Percentiles rank a stretch among this genome's conserved stretches.
Conservation (phyloP, 2,888 invertebrate species). For the Acanthopleura granulata region DNA sequence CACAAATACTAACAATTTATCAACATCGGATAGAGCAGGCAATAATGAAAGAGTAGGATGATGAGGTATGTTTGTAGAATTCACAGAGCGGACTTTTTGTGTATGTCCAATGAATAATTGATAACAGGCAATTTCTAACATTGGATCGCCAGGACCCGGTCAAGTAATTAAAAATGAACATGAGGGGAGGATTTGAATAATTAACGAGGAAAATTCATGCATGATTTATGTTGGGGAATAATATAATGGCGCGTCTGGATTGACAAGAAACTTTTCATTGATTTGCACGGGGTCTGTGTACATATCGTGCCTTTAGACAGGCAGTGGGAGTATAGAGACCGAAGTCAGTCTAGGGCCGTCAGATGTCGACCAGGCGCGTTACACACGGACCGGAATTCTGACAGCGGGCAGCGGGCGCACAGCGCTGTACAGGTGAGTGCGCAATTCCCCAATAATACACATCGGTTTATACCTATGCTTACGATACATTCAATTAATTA, state of each 20-base stretch:
- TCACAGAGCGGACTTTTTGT: constrained; percentile 9
- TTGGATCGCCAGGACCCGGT: constrained; percentile 1
- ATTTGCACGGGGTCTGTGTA: constrained; percentile 12
- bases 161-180: constrained; percentile 19
- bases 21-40: too few species aligned
- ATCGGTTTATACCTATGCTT: too few species aligned
- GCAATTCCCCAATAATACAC: too few species aligned
- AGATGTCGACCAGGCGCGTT: constrained; percentile 1
- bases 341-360: background rate
- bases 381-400: too few species aligned
- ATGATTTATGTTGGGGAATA: constrained; percentile 18
- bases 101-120: constrained; percentile 16
- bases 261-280: constrained; percentile 18
- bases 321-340: background rate
- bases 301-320: constrained; percentile 7
- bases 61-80: background rate
- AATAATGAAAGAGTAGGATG: too few species aligned
- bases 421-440: too few species aligned
- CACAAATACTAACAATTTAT: too few species aligned
- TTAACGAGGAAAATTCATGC: constrained; percentile 15
- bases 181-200: constrained; percentile 10
- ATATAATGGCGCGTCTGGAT: constrained; percentile 16
- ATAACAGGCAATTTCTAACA: constrained; percentile 17
- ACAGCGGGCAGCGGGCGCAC: too few species aligned
- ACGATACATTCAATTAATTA: too few species aligned